phyloP scores from a whole-genome alignment of 2,797 vertebrate genomes.

The Arrhamphus sclerolepis region DNA sequence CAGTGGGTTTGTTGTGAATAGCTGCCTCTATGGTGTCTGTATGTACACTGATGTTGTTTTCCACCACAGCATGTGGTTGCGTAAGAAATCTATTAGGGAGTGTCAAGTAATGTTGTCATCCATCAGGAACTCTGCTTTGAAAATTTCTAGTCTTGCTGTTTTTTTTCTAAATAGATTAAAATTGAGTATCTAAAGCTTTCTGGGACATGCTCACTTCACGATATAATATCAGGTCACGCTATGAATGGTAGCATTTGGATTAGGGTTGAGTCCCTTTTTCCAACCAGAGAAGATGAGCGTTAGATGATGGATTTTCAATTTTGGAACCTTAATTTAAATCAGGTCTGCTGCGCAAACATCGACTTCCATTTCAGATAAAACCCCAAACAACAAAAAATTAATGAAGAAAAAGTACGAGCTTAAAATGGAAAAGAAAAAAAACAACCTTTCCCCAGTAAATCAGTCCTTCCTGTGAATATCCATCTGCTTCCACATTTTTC shows the following conservation, averaged over 20 bases:
- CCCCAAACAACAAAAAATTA: conserved; percentile 9
- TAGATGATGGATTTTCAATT: conserved; percentile 30
- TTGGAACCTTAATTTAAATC: conserved; percentile 24
- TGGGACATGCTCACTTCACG: too few species aligned
- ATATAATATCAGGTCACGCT: neutral
- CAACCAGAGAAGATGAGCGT: conserved; percentile 14
- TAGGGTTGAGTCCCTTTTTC: conserved; percentile 4
- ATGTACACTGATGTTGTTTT: neutral
- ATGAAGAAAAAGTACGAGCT: conserved; percentile 25
- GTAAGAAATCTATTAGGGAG: neutral
- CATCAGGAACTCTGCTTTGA: neutral
- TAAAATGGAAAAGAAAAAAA: neutral
- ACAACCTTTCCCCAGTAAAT: neutral
- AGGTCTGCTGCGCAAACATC: conserved; percentile 23
- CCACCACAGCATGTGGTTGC: neutral
- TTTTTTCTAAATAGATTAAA: too few species aligned
- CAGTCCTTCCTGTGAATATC: conserved; percentile 5
- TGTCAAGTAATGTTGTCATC: neutral
- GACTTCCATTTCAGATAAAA: conserved; percentile 25
- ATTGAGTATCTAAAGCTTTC: too few species aligned
- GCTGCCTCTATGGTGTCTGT: too few species aligned
- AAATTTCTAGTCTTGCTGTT: neutral
- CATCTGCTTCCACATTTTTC: conserved; percentile 15
- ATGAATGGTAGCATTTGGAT: neutral
- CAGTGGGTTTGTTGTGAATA: too few species aligned